Percentiles rank a stretch among this genome's conserved stretches.
Conservation (phyloP, 2,888 invertebrate species). For the Chouioia cunea region DNA sequence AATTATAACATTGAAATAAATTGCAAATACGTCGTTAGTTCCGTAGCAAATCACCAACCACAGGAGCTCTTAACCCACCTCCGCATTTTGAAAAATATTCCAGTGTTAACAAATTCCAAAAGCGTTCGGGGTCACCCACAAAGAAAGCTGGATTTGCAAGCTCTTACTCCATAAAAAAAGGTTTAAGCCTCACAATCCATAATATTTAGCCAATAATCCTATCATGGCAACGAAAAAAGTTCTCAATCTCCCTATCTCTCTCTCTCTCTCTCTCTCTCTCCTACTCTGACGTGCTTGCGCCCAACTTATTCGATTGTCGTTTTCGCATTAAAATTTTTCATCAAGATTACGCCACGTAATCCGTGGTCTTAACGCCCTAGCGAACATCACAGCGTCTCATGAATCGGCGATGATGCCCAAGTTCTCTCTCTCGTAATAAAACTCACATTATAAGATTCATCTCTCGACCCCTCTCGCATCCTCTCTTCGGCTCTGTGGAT, state of each 20-base stretch:
- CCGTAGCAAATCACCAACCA: no score
- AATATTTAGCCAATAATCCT: conserved; percentile 21
- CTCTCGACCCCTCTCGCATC: background rate
- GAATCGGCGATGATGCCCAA: conserved; percentile 30
- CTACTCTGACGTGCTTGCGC: background rate
- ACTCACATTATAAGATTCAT: conserved; percentile 34
- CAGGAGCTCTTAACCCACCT: no score
- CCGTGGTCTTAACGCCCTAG: conserved; percentile 4
- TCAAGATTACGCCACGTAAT: conserved; percentile 39
- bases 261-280: background rate
- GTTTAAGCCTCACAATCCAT: background rate
- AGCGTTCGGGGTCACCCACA: background rate
- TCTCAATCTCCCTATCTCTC: background rate
- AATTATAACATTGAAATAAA: no score
- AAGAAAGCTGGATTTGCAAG: background rate
- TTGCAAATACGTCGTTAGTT: no score
- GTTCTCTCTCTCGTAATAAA: conserved; percentile 30
- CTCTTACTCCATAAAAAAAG: background rate
- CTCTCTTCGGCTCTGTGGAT: background rate
- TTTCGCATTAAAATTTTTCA: conserved; percentile 25
- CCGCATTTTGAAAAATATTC: background rate
- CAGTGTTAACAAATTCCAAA: conserved; percentile 2
- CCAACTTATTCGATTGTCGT: conserved; percentile 17
- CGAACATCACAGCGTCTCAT: background rate
- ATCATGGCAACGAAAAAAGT: no score